Conservation (phyloP, 2,888 invertebrate genomes). For the Hermaeophaga mercurialis region DNA sequence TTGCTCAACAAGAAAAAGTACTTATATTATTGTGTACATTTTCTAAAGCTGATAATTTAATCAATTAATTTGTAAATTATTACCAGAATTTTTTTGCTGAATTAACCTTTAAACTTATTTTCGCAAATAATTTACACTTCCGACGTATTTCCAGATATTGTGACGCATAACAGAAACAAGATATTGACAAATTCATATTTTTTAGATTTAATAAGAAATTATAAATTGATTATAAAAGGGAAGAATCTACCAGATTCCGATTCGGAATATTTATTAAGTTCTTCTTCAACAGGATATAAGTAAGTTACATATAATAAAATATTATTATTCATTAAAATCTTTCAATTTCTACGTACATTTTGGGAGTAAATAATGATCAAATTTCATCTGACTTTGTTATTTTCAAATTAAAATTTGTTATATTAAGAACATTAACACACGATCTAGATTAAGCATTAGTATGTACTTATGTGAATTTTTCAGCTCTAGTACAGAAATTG, state of each 20-base stretch:
- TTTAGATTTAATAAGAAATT: conserved; percentile 43
- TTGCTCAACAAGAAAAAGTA: no score
- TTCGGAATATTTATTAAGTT: conserved; percentile 57
- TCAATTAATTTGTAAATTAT: no score
- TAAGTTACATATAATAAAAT: conserved; percentile 45
- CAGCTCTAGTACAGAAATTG: conserved; percentile 17
- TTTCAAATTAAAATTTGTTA: no score
- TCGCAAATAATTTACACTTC: neutral
- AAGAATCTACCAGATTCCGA: conserved; percentile 47
- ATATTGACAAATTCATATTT: neutral
- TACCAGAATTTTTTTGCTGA: neutral
- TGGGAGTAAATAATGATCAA: no score
- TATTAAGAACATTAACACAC: no score
- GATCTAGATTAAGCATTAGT: neutral
- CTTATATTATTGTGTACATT: neutral
- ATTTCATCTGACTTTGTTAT: no score
- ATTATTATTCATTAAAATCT: neutral
- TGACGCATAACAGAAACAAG: neutral
- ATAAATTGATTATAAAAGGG: conserved; percentile 46
- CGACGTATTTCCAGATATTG: neutral
- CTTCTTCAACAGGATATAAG: conserved; percentile 54
- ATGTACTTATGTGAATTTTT: conserved; percentile 6
- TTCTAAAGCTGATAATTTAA: no score
- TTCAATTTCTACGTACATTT: neutral
- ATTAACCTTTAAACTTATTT: neutral